Evolutionary conservation across 2,888 invertebrate species (phyloP).

Genomic region (Homarus gammarus): DNA sequence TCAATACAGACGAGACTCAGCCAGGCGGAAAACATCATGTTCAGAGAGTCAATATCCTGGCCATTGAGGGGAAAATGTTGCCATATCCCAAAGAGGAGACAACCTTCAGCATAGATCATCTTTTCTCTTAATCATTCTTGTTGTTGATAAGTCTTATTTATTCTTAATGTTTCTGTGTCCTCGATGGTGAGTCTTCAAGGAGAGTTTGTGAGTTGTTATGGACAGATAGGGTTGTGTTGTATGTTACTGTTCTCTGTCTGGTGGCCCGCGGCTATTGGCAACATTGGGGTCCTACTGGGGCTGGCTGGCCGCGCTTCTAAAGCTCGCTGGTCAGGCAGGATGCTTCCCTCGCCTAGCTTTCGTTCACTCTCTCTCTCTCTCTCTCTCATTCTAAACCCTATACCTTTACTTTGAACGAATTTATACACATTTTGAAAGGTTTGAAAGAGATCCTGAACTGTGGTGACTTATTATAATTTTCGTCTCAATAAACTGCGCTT

Average conservation of each 20-base stretch:
- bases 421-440: not conserved
- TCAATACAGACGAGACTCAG: slow-evolving; percentile 31
- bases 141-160: not conserved
- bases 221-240: too few relatives aligned
- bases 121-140: not conserved
- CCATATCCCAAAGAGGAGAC: slow-evolving; percentile 1
- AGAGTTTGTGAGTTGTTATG: not conserved
- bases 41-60: slow-evolving; percentile 52
- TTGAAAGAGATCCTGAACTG: not conserved
- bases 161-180: not conserved
- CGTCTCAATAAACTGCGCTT: too few relatives aligned
- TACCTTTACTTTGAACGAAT: not conserved
- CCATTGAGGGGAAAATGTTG: slow-evolving; percentile 47
- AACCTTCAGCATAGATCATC: not conserved
- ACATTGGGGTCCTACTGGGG: not conserved
- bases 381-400: not conserved
- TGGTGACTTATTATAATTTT: not conserved
- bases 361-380: not conserved
- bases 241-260: not conserved
- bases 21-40: slow-evolving; percentile 53
- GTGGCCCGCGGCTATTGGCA: slow-evolving; percentile 3
- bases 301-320: not conserved
- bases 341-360: not conserved
- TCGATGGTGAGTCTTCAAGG: not conserved
- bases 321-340: not conserved